These are phyloP conservation scores for Elymnias hypermnestra DNA, from an alignment of 1,140 invertebrate species.

Conservation along the genomic window DNA sequence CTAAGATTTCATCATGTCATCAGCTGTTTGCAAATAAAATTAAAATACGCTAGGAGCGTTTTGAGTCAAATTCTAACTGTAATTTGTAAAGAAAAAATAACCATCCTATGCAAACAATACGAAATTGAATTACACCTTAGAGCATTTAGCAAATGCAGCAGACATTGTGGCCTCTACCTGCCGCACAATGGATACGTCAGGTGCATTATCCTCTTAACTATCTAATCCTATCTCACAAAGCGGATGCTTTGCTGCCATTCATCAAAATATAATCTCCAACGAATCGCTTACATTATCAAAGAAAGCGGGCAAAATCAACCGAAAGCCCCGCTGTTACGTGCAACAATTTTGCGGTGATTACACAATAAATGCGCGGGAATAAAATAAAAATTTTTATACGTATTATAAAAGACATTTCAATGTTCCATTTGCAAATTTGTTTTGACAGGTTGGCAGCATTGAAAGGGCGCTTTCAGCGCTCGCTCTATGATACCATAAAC, in stretches of 20 bases:
- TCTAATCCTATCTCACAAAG: conserved; percentile 45
- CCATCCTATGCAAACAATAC: conserved; percentile 49
- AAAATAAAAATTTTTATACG: conserved; percentile 8
- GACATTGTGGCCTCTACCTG: conserved; percentile 39
- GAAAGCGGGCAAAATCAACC: conserved; percentile 36
- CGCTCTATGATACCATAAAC: conserved; percentile 64
- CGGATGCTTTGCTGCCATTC: conserved; percentile 49
- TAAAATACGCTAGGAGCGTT: too few relatives aligned
- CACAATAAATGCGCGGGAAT: conserved; percentile 30
- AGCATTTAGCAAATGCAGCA: conserved; percentile 17
- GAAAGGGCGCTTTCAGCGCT: conserved; percentile 31
- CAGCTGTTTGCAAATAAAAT: too few relatives aligned
- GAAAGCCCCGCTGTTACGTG: conserved; percentile 26
- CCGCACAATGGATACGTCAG: conserved; percentile 44
- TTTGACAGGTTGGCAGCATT: conserved; percentile 54
- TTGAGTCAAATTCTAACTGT: too few relatives aligned
- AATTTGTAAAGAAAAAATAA: too few relatives aligned
- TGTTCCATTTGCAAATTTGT: conserved; percentile 47
- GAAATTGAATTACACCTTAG: conserved; percentile 33
- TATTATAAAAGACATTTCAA: conserved; percentile 23
- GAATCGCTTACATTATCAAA: conserved; percentile 37
- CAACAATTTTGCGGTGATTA: conserved; percentile 59
- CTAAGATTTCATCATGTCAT: too few relatives aligned
- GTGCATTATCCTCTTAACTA: conserved; percentile 55
- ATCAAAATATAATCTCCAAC: conserved; percentile 53